Evolutionary conservation across 64 coral and sea anemone genomes (phyloP), one percentile per base, ranked within the genome.

Genomic region (Montipora capricornis): DNA sequence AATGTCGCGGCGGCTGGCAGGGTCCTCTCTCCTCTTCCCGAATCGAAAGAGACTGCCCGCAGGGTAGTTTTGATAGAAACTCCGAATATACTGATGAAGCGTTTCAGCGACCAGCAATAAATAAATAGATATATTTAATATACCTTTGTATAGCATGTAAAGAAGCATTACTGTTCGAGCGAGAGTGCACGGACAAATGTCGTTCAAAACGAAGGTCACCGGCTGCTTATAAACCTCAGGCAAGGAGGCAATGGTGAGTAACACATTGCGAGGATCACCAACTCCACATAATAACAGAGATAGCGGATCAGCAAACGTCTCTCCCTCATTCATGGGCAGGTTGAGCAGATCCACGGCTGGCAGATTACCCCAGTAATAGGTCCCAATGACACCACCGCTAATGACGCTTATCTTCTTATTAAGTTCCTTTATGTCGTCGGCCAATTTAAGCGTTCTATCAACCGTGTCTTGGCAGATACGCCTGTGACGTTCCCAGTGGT

Each of bases 301-400:
- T 12, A 93, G 53, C 5, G 91, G 57, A 12, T 78, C 57, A 7
- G 64, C 49, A 52, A 55, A 93, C 14, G 53, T 19, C 48, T 75
- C 77, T 78, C 81, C 91, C 61, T 93, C 91, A 61, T 93, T 93
- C 57, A 62, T 85, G 19, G 73, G 26, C 60, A 93, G 67, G 60
- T 93, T 93, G 82, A 93, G 84, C 37, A 93, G 52, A 26, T 93
- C 91, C 53, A 77, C 82, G 5, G 91, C 91, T 50, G 91, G 91
- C 10, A 50, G 12, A 87, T 92, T 92, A 17, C 91, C 91, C 91
- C 91, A 92, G 81, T 92, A 92, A 49, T 87, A 93, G 6, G 84
- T 85, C 3, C 7, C 49, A 9, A 6, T 5, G 5, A 68, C 3
- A 44, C 91, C 91, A 49, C 19, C 6, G 14, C 5, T 64, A 1